Evolutionary conservation across 2,113 vertebrate species (phyloP), one percentile per base, ranked within the genome.

Genomic region (Anhinga rufa): DNA sequence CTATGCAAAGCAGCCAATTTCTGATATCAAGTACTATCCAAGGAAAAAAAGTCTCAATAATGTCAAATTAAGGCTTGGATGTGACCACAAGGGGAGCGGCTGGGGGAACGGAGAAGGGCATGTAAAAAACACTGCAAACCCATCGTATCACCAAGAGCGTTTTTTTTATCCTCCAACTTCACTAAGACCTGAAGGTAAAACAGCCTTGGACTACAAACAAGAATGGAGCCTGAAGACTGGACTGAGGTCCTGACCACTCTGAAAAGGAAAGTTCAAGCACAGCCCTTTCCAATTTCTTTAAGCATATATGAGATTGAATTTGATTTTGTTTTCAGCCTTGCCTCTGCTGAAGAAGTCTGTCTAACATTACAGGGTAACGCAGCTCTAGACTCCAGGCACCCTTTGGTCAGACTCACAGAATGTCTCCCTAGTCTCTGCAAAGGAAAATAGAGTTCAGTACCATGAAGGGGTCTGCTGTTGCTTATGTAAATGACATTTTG

Each of bases 401-500:
- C 19, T 94, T 82, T 74, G 26, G 62, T 86, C 32, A 52, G 25
- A 38, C 29, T 88, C 40, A 36, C 18, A 69, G 49, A 86, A 84
- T 52, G 14, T n/a, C 57, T 64, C 34, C 58, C 24, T 7, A 55
- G 32, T 14, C 16, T 81, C 79, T 75, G 65, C 34, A 90, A 88
- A 86, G 60, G 64, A 77, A 92, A 77, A 48, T 1, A 68, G 44
- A 88, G 40, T 58, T 86, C 72, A 52, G 70, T 66, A 66, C 24
- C 26, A 64, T 20, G 48, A 81, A 94, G 77, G 42, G 42, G 62
- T 82, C 76, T 84, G 78, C 83, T 86, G n/a, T 31, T 79, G 57
- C 93, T 93, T 94, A 94, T 86, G 48, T 95, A 95, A 96, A 97
- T 95, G 64, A 77, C 48, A 83, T 92, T 92, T 79, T 94, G 69